Evolutionary conservation across 1,140 invertebrate genomes (phyloP).

Genomic region (Drosophila melanica): DNA sequence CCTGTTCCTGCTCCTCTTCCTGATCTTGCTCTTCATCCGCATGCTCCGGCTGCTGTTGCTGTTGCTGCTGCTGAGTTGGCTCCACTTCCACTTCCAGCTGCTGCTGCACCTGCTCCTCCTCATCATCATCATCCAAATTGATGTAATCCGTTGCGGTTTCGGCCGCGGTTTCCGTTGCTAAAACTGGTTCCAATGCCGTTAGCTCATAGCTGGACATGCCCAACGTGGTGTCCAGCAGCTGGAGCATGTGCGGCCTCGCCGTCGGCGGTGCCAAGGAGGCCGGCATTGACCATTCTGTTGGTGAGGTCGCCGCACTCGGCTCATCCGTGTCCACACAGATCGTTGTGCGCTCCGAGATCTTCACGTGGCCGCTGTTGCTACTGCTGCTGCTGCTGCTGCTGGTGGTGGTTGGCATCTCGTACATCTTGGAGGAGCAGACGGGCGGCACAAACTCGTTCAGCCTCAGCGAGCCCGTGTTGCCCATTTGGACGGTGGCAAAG

Average conservation of each 20-base stretch:
- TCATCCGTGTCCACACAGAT: conserved; percentile 59
- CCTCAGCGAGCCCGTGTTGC: conserved; percentile 25
- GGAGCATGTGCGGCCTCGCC: neutral
- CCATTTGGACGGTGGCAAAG: conserved; percentile 36
- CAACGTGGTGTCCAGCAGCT: conserved; percentile 73
- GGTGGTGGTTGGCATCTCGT: conserved; percentile 22
- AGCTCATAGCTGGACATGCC: conserved; percentile 75
- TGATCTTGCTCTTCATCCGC: neutral
- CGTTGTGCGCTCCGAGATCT: conserved; percentile 72
- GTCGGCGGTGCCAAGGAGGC: neutral
- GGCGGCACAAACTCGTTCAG: conserved; percentile 60
- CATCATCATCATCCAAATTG: neutral
- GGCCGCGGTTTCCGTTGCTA: neutral
- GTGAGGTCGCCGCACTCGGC: conserved; percentile 4
- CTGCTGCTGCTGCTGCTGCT: neutral
- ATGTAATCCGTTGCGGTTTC: neutral
- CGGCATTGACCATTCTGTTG: conserved; percentile 35
- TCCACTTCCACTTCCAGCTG: neutral
- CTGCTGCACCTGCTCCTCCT: neutral
- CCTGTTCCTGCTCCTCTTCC: neutral
- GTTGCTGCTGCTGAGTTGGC: neutral
- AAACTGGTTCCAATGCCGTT: conserved; percentile 23
- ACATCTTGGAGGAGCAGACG: conserved; percentile 73
- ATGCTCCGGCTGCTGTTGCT: neutral
- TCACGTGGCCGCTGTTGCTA: conserved; percentile 15